Evolutionary conservation across 1,140 invertebrate genomes (phyloP), one percentile per base, ranked within the genome.

Genomic region (Cataglyphis hispanica): DNA sequence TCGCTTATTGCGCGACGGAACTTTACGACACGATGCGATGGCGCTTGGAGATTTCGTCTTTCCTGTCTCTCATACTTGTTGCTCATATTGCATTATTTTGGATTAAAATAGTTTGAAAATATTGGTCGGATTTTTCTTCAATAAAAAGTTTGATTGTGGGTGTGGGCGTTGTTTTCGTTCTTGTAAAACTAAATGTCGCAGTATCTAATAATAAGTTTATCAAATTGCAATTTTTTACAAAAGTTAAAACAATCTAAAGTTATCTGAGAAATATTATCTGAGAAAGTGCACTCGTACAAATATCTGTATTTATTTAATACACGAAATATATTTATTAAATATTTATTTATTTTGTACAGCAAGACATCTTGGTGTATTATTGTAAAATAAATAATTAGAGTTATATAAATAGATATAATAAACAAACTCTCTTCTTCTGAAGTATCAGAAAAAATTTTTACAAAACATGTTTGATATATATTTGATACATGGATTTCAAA

Each of bases 1-100:
- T 40, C 70, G 85, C 58, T 83, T 66, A 74, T 64, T 67, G 72
- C 56, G 31, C 56, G 63, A 69, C 70, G 46, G 63, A 66, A 86
- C 81, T 83, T 84, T 84, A 66, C 86, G 70, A 61, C 60, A 40
- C 13, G 46, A 13, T 40, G 5, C 34, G 34, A 27, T 61, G 60
- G 34, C n/a, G n/a, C 43, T 78, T 50, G 22, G 16, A 43, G 67
- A 83, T 72, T 83, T 72, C 63, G 66, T 31, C 50, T 60, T 56
- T 40, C 19, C 19, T 22, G 40, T 0, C 16, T 75, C 1, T 75
- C 4, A 43, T 10, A 40, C 8, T 31, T 43, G 37, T 25, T 19
- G 10, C 16, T 2, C 40, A 19, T 22, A 22, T 10, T 3, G 31
- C 31, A 16, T 56, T 67, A 37, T 80, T 64, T 37, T 22, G 13